Evolutionary conservation across 2,113 vertebrate genomes (phyloP).

Genomic region (Carettochelys insculpta): DNA sequence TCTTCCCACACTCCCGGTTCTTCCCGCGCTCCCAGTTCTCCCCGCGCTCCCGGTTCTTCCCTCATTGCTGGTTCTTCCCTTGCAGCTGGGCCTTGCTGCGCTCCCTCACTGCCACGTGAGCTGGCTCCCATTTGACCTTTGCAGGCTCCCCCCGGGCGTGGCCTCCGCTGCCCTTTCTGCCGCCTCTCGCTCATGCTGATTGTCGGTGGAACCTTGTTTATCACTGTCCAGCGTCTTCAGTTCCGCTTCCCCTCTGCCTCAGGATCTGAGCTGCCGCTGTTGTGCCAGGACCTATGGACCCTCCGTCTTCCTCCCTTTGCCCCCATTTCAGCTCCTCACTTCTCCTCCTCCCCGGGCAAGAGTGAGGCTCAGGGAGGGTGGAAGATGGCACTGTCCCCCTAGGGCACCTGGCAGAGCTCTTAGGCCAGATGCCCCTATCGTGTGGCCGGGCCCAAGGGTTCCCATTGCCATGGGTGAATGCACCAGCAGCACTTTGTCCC

Average conservation of each 20-base stretch:
- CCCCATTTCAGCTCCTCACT: rapidly evolving
- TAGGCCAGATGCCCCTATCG: no score
- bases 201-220: conserved; percentile 31
- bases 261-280: no score
- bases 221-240: conserved; percentile 58
- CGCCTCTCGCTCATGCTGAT: background rate
- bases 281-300: background rate
- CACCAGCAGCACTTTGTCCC: background rate
- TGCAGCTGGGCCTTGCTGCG: no score
- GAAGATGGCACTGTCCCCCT: rapidly evolving
- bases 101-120: background rate
- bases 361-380: rapidly evolving
- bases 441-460: background rate
- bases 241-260: no score
- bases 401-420: background rate
- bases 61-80: no score
- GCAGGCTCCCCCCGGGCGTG: no score
- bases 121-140: background rate
- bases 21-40: no score
- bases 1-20: no score
- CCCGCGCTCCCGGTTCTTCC: no score
- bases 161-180: conserved; percentile 3
- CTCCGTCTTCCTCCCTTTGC: conserved; percentile 7
- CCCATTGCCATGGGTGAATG: background rate
- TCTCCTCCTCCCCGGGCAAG: rapidly evolving